Evolutionary conservation across 2,113 vertebrate species (phyloP).

Genomic region (Choloepus hoffmanni): DNA sequence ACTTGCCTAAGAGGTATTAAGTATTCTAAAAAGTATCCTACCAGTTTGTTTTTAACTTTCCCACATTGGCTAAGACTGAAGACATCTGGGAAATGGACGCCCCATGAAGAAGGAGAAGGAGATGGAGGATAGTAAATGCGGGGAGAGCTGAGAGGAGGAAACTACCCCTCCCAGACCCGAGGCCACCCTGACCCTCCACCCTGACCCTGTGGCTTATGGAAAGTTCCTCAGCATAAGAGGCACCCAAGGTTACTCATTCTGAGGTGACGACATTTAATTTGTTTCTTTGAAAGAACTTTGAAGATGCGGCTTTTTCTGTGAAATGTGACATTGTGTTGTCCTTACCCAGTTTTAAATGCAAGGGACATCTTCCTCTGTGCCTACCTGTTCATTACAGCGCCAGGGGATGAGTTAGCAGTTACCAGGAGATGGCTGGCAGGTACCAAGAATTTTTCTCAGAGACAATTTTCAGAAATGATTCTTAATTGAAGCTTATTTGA

Average conservation of each 20-base stretch:
- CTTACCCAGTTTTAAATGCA: not conserved
- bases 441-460: constrained; percentile 71
- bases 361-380: not conserved
- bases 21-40: not conserved
- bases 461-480: constrained; percentile 65
- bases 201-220: not conserved
- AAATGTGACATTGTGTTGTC: not conserved
- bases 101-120: not conserved
- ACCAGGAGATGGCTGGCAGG: constrained; percentile 61
- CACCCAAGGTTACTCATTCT: not conserved
- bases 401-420: constrained; percentile 28
- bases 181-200: not conserved
- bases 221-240: not conserved
- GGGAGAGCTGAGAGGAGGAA: not conserved
- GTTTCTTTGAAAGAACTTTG: not conserved
- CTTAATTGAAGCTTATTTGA: constrained; percentile 65
- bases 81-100: not conserved
- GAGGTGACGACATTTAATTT: not conserved
- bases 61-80: not conserved
- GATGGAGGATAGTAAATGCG: not conserved
- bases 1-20: not conserved
- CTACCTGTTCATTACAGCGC: constrained; percentile 48
- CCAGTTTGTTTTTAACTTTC: not conserved
- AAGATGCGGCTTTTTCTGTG: constrained; percentile 31
- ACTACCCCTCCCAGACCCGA: not conserved